Conservation (phyloP, 1,140 invertebrate species). For the Choristoneura fumiferana region DNA sequence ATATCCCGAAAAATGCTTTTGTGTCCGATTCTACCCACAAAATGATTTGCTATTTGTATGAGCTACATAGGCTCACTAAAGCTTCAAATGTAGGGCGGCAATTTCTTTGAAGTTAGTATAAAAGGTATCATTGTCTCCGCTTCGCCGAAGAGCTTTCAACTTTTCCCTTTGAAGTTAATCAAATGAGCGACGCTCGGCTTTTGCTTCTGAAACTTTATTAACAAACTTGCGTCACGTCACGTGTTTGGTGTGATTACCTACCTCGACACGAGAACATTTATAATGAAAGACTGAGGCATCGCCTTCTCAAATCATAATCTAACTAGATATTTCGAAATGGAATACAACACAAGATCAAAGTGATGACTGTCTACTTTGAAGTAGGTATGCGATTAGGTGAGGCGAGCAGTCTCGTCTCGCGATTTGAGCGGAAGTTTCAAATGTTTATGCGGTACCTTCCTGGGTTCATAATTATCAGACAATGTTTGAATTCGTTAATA, state of each 20-base stretch:
- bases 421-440: constrained; percentile 41
- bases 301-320: constrained; percentile 54
- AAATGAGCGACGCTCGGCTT: constrained; percentile 64
- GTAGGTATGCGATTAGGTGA: constrained; percentile 47
- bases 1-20: constrained; percentile 11
- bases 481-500: too few relatives aligned
- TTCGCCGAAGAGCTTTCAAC: constrained; percentile 66
- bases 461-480: too few relatives aligned
- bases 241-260: constrained; percentile 40
- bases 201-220: constrained; percentile 66
- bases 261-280: constrained; percentile 35
- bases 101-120: constrained; percentile 70
- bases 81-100: constrained; percentile 50
- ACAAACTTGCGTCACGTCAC: constrained; percentile 43
- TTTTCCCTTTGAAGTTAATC: constrained; percentile 73
- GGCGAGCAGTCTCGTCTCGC: constrained; percentile 28
- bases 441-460: constrained; percentile 27
- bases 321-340: constrained; percentile 56
- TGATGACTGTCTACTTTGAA: constrained; percentile 57
- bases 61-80: constrained; percentile 22
- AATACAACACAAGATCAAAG: constrained; percentile 70
- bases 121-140: constrained; percentile 74
- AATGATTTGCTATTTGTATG: constrained; percentile 4
- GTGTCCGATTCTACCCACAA: constrained; percentile 1
- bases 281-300: constrained; percentile 56